These are phyloP conservation scores for Melanotaenia duboulayi DNA, from an alignment of 2,113 vertebrate genomes.

Conservation along the genomic window DNA sequence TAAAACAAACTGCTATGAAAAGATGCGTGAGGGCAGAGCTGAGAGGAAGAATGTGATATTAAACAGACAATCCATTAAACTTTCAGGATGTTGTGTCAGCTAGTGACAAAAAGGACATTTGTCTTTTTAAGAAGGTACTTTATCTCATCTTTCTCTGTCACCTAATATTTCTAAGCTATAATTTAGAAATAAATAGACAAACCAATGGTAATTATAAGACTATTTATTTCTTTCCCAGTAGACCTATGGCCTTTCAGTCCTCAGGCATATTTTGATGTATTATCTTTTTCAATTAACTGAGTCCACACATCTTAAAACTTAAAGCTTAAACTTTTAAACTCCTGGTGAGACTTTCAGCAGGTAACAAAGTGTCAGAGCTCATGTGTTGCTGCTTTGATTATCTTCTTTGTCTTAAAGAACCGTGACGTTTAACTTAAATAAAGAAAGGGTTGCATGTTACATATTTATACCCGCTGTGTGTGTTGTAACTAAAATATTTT, in stretches of 20 bases:
- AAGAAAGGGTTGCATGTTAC: conserved; percentile 1
- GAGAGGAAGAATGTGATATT: too few species aligned
- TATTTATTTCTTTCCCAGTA: not conserved
- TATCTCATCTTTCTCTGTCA: too few species aligned
- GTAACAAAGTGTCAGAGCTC: not conserved
- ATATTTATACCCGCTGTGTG: not conserved
- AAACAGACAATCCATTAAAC: too few species aligned
- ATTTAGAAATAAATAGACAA: too few species aligned
- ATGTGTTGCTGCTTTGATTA: conserved; percentile 18
- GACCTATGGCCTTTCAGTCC: not conserved
- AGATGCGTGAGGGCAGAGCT: too few species aligned
- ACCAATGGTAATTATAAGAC: too few species aligned
- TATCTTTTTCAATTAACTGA: conserved; percentile 33
- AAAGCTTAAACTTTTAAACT: not conserved
- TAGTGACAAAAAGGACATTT: too few species aligned
- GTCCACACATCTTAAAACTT: not conserved
- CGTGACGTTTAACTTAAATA: conserved; percentile 22
- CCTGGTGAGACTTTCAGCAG: conserved; percentile 14
- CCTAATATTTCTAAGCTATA: too few species aligned
- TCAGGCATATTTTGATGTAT: conserved; percentile 48
- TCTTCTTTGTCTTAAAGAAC: not conserved
- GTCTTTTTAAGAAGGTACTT: too few species aligned
- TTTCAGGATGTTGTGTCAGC: too few species aligned
- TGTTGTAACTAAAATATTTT: not conserved
- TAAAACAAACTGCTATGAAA: too few species aligned